These are phyloP conservation scores for Cladorhizidae sp. DNA, from an alignment of 37 sponge, comb jelly and placozoan species.

Conservation along the genomic window DNA sequence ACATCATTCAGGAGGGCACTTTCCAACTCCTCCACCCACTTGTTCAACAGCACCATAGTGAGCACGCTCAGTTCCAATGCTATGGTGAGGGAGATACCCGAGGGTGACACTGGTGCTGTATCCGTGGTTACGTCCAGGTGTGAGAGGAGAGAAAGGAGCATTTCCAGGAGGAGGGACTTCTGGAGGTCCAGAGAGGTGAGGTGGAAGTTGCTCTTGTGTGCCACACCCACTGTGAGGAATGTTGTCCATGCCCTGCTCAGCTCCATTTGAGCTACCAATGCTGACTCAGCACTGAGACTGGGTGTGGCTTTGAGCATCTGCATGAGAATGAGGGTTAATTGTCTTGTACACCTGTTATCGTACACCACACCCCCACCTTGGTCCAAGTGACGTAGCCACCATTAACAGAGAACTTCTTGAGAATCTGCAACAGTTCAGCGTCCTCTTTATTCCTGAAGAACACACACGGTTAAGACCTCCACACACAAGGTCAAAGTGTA, in stretches of 20 bases:
- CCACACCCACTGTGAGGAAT: constrained; percentile 26
- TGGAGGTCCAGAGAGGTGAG: background rate
- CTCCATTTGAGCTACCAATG: constrained; percentile 37
- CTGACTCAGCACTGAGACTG: background rate
- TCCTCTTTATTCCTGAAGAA: constrained; percentile 32
- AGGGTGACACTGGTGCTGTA: background rate
- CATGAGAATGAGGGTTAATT: too few relatives aligned
- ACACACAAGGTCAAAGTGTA: too few relatives aligned
- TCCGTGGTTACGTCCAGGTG: background rate
- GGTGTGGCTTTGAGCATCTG: constrained; percentile 24
- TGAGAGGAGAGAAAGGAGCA: constrained; percentile 18
- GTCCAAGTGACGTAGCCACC: constrained; percentile 36
- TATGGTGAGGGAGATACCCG: constrained; percentile 9
- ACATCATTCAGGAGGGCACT: too few relatives aligned
- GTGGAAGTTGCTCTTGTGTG: constrained; percentile 4
- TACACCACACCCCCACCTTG: constrained; percentile 18
- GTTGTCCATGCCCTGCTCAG: constrained; percentile 38
- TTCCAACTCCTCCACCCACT: constrained; percentile 14
- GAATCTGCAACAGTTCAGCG: constrained; percentile 12
- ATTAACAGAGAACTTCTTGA: constrained; percentile 32
- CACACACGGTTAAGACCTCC: constrained; percentile 23
- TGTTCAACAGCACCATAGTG: constrained; percentile 38
- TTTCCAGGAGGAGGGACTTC: constrained; percentile 7
- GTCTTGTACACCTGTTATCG: too few relatives aligned
- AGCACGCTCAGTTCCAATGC: constrained; percentile 54